Evolutionary conservation across 2,113 vertebrate species (phyloP).

Genomic region (Columbina picui): DNA sequence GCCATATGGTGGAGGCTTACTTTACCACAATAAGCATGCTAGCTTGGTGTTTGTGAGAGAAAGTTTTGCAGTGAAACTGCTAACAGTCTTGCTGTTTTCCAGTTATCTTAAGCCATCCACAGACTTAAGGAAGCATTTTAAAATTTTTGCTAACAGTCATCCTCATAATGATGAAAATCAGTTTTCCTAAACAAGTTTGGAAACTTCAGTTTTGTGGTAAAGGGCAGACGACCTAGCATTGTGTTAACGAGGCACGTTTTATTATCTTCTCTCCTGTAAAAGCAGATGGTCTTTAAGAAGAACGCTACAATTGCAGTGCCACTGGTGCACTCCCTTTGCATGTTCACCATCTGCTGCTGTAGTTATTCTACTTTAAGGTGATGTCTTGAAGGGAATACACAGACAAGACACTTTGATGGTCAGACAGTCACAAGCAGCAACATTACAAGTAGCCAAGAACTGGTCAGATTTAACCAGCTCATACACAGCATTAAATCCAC

Average conservation of each 20-base stretch:
- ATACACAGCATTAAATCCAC: background rate
- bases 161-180: background rate
- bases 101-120: background rate
- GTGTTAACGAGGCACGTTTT: fast-evolving
- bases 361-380: background rate
- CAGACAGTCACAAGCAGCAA: background rate
- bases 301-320: background rate
- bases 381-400: background rate
- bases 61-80: background rate
- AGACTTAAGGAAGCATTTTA: background rate
- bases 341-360: background rate
- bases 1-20: background rate
- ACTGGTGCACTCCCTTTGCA: background rate
- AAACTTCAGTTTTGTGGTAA: background rate
- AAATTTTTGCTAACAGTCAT: background rate
- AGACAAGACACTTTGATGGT: background rate
- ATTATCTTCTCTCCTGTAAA: background rate
- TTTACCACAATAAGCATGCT: background rate
- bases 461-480: background rate
- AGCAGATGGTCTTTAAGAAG: background rate
- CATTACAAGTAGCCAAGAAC: background rate
- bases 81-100: background rate
- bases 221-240: background rate
- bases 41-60: background rate
- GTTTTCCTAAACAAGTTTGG: background rate